Evolutionary conservation across 1,140 invertebrate species (phyloP).

Genomic region (Lepidostoma basale): DNA sequence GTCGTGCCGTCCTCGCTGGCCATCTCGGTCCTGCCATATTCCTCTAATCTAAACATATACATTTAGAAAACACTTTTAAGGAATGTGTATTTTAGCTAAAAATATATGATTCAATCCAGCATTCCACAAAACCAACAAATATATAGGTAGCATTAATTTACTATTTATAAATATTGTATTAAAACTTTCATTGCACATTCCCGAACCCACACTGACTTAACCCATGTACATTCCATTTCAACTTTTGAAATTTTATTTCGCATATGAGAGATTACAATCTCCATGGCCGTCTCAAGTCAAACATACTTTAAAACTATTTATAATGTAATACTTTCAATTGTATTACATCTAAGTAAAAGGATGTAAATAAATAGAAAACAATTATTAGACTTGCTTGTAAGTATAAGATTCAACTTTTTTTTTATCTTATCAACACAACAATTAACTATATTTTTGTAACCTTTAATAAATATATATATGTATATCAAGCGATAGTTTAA

Average conservation of each 20-base stretch:
- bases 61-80: conserved; percentile 27
- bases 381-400: conserved; percentile 3
- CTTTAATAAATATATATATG: too few species aligned
- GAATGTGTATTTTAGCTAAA: conserved; percentile 27
- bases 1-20: not conserved
- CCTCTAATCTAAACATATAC: conserved; percentile 26
- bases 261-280: too few species aligned
- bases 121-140: conserved; percentile 9
- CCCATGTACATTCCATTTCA: too few species aligned
- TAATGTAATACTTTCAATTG: conserved; percentile 25
- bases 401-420: conserved; percentile 5
- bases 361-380: conserved; percentile 14
- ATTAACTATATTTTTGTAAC: conserved; percentile 19
- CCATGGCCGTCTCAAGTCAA: too few species aligned
- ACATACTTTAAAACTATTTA: too few species aligned
- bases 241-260: not conserved
- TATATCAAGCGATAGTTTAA: conserved; percentile 14
- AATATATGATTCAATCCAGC: conserved; percentile 26
- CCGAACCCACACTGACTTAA: too few species aligned
- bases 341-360: conserved; percentile 22
- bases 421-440: conserved; percentile 17
- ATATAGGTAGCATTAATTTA: too few species aligned
- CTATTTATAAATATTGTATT: not conserved
- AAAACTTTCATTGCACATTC: conserved; percentile 18
- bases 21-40: not conserved